Evolutionary conservation across 2,888 invertebrate species (phyloP), one percentile per base, ranked within the genome.

Genomic region (Congeria kusceri): DNA sequence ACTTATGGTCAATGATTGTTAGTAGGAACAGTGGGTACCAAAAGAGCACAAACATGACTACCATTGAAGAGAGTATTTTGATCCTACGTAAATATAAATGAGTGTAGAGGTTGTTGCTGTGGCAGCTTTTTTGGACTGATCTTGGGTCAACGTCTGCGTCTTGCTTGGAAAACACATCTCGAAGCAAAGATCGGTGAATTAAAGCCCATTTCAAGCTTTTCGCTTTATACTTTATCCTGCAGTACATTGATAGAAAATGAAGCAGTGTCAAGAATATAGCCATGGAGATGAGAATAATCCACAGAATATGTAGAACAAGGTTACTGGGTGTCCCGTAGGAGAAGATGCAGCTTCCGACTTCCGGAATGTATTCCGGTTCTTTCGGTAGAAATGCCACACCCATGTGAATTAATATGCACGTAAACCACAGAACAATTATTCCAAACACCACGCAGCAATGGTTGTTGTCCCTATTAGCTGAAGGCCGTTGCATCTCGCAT

Each of bases 361-460:
- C 96, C 88, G 96, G 96, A 20, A 87, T 89, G 77, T 80, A 91
- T 62, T 86, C 86, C 0, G 92, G 90, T 64, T 91, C 92, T 4
- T 91, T 91, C 9, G 93, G 93, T 61, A 93, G 89, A 69, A 93
- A 92, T 4, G 93, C 92, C 27, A 93, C 92, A 29, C 97, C 97
- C 88, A 98, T 95, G 94, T 98, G 97, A 93, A 97, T 96, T 66
- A 97, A 97, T 92, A 97, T 96, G 79, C 96, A 96, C 68, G 97
- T 97, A 94, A 98, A 97, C 97, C 97, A 98, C 92, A 97, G 97
- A 96, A 97, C 97, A 94, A 97, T 97, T 67, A 97, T 96, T 82
- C 97, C 97, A 94, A 98, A 98, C 63, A 97, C 95, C 80, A 97
- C 97, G 94, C 98, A 98, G 76, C 90, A 92, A 63, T 88, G 86